phyloP scores from a whole-genome alignment of 2,888 invertebrate genomes.

The Cyclophora albipunctata region DNA sequence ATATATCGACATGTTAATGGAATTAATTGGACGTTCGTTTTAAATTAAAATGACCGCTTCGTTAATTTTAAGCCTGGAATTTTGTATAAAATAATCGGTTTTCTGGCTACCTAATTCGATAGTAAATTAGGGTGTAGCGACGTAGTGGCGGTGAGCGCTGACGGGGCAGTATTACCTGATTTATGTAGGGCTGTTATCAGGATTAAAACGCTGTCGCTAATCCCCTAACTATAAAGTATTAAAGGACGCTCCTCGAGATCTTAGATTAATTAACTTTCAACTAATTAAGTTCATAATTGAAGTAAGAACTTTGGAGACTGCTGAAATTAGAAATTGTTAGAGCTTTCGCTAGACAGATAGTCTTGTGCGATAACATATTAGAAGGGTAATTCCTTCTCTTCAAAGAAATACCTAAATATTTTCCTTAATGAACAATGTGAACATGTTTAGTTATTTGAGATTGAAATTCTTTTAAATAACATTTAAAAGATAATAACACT shows the following conservation, averaged over 20 bases:
- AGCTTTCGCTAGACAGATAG: too few species aligned
- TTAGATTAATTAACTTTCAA: conserved; percentile 23
- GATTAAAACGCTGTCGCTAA: conserved; percentile 48
- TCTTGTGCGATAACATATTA: too few species aligned
- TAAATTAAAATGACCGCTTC: conserved; percentile 46
- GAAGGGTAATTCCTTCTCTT: too few species aligned
- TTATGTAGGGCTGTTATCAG: conserved; percentile 47
- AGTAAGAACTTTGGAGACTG: conserved; percentile 14
- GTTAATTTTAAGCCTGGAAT: conserved; percentile 47
- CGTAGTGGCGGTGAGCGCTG: conserved; percentile 35
- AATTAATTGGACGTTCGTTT: conserved; percentile 39
- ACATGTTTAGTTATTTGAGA: too few species aligned
- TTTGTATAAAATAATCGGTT: conserved; percentile 47
- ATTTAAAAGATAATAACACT: too few species aligned
- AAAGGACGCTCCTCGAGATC: conserved; percentile 14
- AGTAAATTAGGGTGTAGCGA: conserved; percentile 62
- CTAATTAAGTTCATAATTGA: conserved; percentile 20
- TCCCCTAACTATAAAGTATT: conserved; percentile 20
- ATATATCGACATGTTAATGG: conserved; percentile 40
- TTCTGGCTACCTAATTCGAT: conserved; percentile 46
- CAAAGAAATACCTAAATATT: too few species aligned
- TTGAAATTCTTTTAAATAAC: too few species aligned
- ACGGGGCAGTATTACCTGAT: conserved; percentile 40
- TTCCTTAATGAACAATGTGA: too few species aligned
- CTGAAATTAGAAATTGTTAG: conserved; percentile 13